Evolutionary conservation across 2,113 vertebrate species (phyloP).

Genomic region (Prolemur simus): DNA sequence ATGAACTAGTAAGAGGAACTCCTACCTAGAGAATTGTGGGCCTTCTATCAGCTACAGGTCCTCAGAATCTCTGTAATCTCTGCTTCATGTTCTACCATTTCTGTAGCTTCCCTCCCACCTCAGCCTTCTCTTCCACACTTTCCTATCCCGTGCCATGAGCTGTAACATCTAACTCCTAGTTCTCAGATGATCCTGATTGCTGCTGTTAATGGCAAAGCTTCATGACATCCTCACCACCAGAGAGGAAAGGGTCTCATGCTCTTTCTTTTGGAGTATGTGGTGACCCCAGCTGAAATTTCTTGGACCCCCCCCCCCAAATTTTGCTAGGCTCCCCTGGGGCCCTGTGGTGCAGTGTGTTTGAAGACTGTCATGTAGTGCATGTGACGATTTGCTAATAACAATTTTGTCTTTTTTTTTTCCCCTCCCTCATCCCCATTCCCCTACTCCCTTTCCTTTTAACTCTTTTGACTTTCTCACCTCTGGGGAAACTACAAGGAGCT

Average conservation of each 20-base stretch:
- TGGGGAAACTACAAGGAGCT: conserved; percentile 94
- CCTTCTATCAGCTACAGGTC: background rate
- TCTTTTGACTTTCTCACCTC: conserved; percentile 82
- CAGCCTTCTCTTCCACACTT: background rate
- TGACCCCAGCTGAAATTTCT: conserved; percentile 60
- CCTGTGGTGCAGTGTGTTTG: conserved; percentile 85
- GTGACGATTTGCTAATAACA: conserved; percentile 90
- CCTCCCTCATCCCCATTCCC: conserved; percentile 73
- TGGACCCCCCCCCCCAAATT: conserved; percentile 48
- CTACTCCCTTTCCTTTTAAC: conserved; percentile 78
- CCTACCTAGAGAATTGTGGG: background rate
- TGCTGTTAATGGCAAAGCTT: conserved; percentile 41
- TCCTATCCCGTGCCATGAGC: conserved; percentile 29
- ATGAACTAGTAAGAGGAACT: background rate
- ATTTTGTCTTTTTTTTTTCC: conserved; percentile 82
- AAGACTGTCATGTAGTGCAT: conserved; percentile 87
- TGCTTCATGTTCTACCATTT: conserved; percentile 18
- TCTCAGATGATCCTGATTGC: background rate
- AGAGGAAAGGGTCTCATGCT: conserved; percentile 52
- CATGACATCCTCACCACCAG: conserved; percentile 63
- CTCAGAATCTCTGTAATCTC: conserved; percentile 5
- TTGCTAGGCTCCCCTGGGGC: conserved; percentile 76
- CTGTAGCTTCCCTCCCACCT: background rate
- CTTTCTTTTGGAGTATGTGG: conserved; percentile 56
- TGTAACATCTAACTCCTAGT: conserved; percentile 33